Conservation (phyloP, 2,797 vertebrate genomes). For the Acanthopagrus latus region DNA sequence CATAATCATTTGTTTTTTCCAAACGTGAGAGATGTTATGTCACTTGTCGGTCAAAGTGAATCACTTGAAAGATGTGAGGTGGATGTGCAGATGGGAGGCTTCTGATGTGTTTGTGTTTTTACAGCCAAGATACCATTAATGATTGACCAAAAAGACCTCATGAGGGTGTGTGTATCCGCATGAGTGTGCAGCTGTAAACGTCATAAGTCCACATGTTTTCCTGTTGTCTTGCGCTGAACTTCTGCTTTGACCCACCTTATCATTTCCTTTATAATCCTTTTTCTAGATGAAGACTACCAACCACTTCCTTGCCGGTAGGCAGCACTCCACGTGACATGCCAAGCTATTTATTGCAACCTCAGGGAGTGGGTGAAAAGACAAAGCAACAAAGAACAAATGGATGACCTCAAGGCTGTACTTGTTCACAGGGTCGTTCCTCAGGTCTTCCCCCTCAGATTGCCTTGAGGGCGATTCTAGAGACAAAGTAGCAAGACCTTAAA, state of each 20-base stretch:
- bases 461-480: slow-evolving; percentile 29
- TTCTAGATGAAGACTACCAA: slow-evolving; percentile 52
- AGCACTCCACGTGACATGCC: slow-evolving; percentile 26
- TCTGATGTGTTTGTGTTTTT: background rate
- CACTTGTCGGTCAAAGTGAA: background rate
- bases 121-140: background rate
- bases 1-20: slow-evolving; percentile 24
- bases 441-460: slow-evolving; percentile 14
- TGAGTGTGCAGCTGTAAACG: background rate
- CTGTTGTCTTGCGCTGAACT: slow-evolving; percentile 1
- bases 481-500: slow-evolving; percentile 16
- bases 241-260: slow-evolving; percentile 46
- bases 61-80: background rate
- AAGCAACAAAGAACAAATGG: slow-evolving; percentile 42
- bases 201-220: slow-evolving; percentile 7
- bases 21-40: background rate
- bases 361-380: slow-evolving; percentile 30
- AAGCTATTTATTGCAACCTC: slow-evolving; percentile 57
- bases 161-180: background rate
- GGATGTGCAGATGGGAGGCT: background rate
- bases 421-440: slow-evolving; percentile 26
- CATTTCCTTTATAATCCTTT: slow-evolving; percentile 54
- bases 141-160: background rate
- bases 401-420: slow-evolving; percentile 42
- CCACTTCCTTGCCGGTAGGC: slow-evolving; percentile 38